Evolutionary conservation across 2,888 invertebrate genomes (phyloP).

Genomic region (Callyntrura sp.): DNA sequence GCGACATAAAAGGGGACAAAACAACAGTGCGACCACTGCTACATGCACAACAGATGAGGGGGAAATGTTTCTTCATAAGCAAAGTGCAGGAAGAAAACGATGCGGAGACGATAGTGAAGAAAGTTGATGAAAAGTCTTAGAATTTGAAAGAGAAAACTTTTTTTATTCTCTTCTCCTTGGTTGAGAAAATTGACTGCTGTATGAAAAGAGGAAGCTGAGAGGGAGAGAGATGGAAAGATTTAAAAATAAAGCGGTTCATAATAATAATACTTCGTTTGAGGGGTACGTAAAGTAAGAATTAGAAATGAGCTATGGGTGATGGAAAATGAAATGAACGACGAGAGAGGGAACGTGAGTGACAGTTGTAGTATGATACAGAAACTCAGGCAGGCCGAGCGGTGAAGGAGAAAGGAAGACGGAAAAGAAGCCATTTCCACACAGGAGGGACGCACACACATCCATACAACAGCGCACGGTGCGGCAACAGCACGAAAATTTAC

Average conservation of each 20-base stretch:
- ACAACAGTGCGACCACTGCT: constrained; percentile 54
- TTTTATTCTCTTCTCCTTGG: constrained; percentile 23
- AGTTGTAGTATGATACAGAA: constrained; percentile 61
- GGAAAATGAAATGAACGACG: not conserved
- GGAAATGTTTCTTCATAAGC: constrained; percentile 40
- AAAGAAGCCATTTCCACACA: constrained; percentile 61
- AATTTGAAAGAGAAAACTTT: constrained; percentile 67
- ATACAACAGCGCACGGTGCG: not conserved
- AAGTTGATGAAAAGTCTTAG: constrained; percentile 76
- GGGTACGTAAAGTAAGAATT: constrained; percentile 60
- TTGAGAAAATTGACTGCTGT: constrained; percentile 33
- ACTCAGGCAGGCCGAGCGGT: not conserved
- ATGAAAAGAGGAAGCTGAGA: constrained; percentile 34
- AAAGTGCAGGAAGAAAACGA: constrained; percentile 61
- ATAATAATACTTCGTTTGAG: constrained; percentile 66
- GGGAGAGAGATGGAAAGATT: constrained; percentile 71
- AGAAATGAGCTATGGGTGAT: constrained; percentile 66
- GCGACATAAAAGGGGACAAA: constrained; percentile 54
- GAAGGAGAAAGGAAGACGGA: constrained; percentile 39
- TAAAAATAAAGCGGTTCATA: constrained; percentile 73
- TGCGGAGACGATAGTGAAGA: constrained; percentile 38
- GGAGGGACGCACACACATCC: not conserved
- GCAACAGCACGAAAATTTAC: constrained; percentile 31
- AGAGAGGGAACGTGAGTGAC: constrained; percentile 66
- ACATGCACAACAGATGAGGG: constrained; percentile 50